These are phyloP conservation scores for Biston betularia DNA, from an alignment of 2,888 invertebrate species.

Conservation along the genomic window DNA sequence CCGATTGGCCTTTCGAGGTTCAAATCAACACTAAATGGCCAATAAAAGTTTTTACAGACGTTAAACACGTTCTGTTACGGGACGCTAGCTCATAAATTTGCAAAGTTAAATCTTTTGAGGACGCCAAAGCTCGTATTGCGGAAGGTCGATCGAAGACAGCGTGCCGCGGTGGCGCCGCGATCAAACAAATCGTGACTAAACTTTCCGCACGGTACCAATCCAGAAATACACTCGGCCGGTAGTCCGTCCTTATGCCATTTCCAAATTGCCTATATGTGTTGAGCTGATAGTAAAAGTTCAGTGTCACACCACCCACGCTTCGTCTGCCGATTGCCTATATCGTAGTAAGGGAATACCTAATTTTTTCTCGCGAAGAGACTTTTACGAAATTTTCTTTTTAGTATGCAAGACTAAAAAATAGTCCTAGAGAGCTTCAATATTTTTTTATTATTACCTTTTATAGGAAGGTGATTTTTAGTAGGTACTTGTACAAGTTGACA, in stretches of 20 bases:
- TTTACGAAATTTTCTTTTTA: not conserved
- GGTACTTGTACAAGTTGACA: no score
- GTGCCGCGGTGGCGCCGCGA: constrained; percentile 63
- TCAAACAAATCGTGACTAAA: constrained; percentile 76
- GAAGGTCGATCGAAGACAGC: constrained; percentile 71
- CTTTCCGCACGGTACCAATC: constrained; percentile 85
- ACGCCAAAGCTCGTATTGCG: constrained; percentile 60
- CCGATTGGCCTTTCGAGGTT: constrained; percentile 43
- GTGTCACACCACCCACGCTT: constrained; percentile 55
- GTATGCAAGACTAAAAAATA: not conserved
- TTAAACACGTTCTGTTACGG: constrained; percentile 40
- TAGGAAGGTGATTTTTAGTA: no score
- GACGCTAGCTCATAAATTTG: constrained; percentile 45
- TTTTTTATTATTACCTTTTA: not conserved
- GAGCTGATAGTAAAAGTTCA: constrained; percentile 53
- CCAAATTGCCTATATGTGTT: constrained; percentile 39
- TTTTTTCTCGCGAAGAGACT: constrained; percentile 31
- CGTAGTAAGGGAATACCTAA: constrained; percentile 25
- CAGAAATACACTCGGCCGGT: constrained; percentile 77
- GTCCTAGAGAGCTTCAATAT: not conserved
- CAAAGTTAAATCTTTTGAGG: constrained; percentile 46
- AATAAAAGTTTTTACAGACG: constrained; percentile 52
- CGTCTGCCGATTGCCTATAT: constrained; percentile 38
- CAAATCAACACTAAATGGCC: constrained; percentile 42
- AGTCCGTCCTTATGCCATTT: constrained; percentile 62